Evolutionary conservation across 2,797 vertebrate genomes (phyloP).

Genomic region (Cirrhinus molitorella): DNA sequence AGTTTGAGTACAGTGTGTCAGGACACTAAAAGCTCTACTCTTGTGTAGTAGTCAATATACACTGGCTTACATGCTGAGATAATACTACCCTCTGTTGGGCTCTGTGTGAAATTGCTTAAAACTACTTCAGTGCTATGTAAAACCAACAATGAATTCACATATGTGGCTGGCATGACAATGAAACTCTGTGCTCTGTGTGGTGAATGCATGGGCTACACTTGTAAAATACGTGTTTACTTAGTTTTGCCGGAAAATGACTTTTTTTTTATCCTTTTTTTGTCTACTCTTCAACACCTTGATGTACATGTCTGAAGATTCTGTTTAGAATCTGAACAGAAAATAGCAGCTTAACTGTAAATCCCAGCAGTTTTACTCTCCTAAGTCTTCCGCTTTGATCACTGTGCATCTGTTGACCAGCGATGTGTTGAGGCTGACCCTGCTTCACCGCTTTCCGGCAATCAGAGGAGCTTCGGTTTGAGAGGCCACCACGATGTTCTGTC

Average conservation of each 20-base stretch:
- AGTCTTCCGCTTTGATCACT: conserved; percentile 15
- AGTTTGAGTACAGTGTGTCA: conserved; percentile 21
- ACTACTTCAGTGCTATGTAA: not conserved
- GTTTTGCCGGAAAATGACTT: not conserved
- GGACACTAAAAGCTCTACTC: conserved; percentile 24
- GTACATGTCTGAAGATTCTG: not conserved
- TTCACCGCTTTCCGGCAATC: not conserved
- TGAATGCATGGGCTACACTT: not conserved
- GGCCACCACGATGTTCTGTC: not conserved
- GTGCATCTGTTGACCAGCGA: conserved; percentile 27
- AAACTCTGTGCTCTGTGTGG: not conserved
- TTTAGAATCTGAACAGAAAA: conserved; percentile 30
- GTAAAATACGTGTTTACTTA: not conserved
- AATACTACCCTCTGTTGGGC: conserved; percentile 75
- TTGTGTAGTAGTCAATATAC: conserved; percentile 7
- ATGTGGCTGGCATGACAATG: conserved; percentile 5
- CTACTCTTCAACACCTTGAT: not conserved
- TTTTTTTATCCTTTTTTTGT: not conserved
- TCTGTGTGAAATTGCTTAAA: conserved; percentile 60
- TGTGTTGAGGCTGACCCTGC: not conserved
- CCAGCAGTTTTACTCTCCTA: conserved; percentile 10
- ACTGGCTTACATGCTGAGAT: conserved; percentile 57
- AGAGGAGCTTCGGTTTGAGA: conserved; percentile 24
- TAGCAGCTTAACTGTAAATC: conserved; percentile 9
- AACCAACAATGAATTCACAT: conserved; percentile 4